Evolutionary conservation across 2,888 invertebrate genomes (phyloP).

Genomic region (Mactromeris polynyma): DNA sequence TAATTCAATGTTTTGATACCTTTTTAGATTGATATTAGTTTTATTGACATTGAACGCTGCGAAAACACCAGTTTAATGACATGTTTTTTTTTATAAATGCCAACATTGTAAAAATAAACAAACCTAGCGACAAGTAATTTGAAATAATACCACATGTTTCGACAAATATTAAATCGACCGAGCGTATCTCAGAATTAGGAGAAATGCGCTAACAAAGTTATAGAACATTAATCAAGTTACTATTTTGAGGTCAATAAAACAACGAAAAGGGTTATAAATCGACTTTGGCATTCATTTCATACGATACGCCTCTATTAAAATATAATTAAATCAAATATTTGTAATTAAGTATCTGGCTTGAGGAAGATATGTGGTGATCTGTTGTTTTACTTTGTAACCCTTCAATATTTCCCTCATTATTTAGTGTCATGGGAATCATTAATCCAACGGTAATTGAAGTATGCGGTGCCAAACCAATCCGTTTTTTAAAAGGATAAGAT

Average conservation of each 20-base stretch:
- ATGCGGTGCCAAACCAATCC: background rate
- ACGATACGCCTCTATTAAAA: slow-evolving; percentile 1
- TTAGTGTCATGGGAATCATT: background rate
- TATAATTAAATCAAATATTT: background rate
- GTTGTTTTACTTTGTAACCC: background rate
- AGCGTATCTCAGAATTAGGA: background rate
- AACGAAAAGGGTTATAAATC: background rate
- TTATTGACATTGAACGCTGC: too few species aligned
- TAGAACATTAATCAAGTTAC: background rate
- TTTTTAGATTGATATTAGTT: too few species aligned
- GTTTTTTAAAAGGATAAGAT: too few species aligned
- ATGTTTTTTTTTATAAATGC: too few species aligned
- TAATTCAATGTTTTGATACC: too few species aligned
- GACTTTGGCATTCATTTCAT: background rate
- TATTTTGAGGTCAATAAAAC: background rate
- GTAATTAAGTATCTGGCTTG: background rate
- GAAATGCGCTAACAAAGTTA: background rate
- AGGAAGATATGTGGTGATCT: background rate
- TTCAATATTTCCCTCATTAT: background rate
- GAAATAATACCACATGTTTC: background rate
- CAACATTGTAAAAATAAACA: background rate
- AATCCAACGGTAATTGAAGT: background rate
- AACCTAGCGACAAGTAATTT: background rate
- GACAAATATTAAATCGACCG: background rate
- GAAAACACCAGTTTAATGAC: too few species aligned